Percentiles rank a stretch among this genome's conserved stretches.
Evolutionary conservation across 1,140 invertebrate genomes (phyloP).

Genomic region (Caenorhabditis latens): DNA sequence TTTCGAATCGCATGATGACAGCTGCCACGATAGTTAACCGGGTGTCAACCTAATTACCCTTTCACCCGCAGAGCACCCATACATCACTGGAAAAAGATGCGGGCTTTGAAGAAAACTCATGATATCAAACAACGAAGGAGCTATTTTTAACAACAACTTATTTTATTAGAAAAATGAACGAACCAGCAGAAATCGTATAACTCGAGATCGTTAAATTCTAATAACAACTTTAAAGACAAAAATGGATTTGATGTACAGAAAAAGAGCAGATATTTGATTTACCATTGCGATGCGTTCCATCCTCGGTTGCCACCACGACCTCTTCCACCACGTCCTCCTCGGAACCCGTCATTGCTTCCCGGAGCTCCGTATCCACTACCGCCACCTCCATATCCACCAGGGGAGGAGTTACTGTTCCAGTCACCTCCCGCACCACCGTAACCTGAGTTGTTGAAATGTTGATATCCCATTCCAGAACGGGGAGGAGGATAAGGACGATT

Average conservation of each 20-base stretch:
- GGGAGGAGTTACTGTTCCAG: neutral
- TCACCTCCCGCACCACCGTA: constrained; percentile 29
- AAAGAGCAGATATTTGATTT: neutral
- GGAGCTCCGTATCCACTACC: neutral
- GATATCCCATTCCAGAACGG: constrained; percentile 28
- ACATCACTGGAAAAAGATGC: neutral
- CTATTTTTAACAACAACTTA: no score
- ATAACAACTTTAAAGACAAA: neutral
- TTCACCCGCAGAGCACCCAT: neutral
- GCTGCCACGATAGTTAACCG: constrained; percentile 18
- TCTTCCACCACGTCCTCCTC: constrained; percentile 4
- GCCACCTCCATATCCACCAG: neutral
- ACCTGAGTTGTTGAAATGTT: constrained; percentile 48
- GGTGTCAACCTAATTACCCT: constrained; percentile 34
- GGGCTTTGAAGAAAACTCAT: no score
- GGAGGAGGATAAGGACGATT: constrained; percentile 25
- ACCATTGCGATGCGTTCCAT: constrained; percentile 30
- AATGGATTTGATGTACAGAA: neutral
- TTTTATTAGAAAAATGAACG: no score
- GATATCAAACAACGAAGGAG: no score
- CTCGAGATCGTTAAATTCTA: neutral
- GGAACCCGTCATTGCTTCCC: neutral
- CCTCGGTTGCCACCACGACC: constrained; percentile 1
- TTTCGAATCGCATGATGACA: constrained; percentile 44
- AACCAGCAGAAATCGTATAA: no score